A percentile compares a stretch with the other conserved stretches of the same genome.
phyloP scores from a whole-genome alignment of 2,113 vertebrate genomes.

The Odontesthes bonariensis region DNA sequence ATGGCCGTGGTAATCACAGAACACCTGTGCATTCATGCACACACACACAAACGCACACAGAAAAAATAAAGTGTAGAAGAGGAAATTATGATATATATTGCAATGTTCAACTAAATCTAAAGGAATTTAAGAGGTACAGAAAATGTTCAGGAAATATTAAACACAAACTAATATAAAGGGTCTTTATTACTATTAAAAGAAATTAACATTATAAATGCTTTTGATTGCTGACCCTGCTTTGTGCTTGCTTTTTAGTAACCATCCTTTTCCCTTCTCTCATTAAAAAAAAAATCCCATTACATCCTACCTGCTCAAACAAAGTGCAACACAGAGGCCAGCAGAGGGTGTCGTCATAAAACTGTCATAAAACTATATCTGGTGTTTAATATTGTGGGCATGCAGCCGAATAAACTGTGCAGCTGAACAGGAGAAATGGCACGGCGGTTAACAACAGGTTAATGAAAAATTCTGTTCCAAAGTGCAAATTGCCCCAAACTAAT shows the following conservation, averaged over 20 bases:
- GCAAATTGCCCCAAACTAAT: slow-evolving; percentile 29
- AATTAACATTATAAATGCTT: background rate
- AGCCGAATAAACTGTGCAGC: slow-evolving; percentile 31
- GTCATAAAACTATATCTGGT: slow-evolving; percentile 20
- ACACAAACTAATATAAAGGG: background rate
- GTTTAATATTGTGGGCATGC: slow-evolving; percentile 6
- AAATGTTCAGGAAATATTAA: background rate
- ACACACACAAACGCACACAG: background rate
- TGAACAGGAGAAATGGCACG: slow-evolving; percentile 21
- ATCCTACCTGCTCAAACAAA: slow-evolving; percentile 17
- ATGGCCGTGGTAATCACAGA: slow-evolving; percentile 96
- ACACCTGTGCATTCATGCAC: slow-evolving; percentile 70
- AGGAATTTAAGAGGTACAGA: background rate
- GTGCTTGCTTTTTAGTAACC: background rate
- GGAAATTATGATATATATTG: background rate
- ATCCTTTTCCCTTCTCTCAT: slow-evolving; percentile 15
- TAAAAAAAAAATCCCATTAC: slow-evolving; percentile 10
- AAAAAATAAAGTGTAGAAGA: slow-evolving; percentile 19
- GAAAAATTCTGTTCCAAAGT: slow-evolving; percentile 29
- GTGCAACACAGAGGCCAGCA: background rate
- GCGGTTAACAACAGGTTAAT: slow-evolving; percentile 11
- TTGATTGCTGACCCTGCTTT: slow-evolving; percentile 10
- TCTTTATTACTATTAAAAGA: background rate
- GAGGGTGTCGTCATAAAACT: slow-evolving; percentile 38
- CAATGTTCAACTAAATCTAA: background rate